Base-by-base conservation (phyloP, 2,888 invertebrate species). In the Aricia artaxerxes region DNA sequence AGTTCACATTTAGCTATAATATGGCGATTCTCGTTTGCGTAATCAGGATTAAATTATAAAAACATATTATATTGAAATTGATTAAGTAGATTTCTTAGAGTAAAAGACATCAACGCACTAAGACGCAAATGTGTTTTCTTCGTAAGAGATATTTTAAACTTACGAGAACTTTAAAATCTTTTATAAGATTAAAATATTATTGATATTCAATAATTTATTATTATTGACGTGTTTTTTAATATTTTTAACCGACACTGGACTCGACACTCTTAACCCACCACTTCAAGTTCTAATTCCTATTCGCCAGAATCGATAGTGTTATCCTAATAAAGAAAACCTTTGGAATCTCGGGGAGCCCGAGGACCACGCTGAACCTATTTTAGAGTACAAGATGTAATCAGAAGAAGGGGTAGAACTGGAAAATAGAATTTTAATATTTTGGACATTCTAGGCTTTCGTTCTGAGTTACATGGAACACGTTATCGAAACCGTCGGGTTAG, bases 391-490 rank as follows among this genome's bases (percentile, higher is more conserved):
- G 44, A 44, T 9, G 9, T 44, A 9, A 61, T 61, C 24, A n/a
- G 7, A 60, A 16, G n/a, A 60, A 16, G 3, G 61, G 61, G 4
- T 60, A 24, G 7, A 24, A 61, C 2, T 61, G 11, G 3, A 49
- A 11, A 49, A 3, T 9, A 11, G 9, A 49, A 49, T 2, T 9
- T 49, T 49, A 49, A 24, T 16, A 61, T 61, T 5, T 61, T 7
- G 7, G 4, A 61, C 24, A 73, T 82, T 81, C 44, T 84, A 94
- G 94, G 84, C 87, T 0, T 87, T 86, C 76, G 82, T 94, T 11
- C 82, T 94, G 1, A 86, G 87, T 73, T 83, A 88, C 78, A 85
- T 93, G 88, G 89, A 92, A n/a, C 84, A 88, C 13, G 92, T 88
- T 0, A 91, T 94, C 6, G 84, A 86, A 0, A 84, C 84, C 0